Evolutionary conservation across 2,888 invertebrate genomes (phyloP), one percentile per base, ranked within the genome.

Genomic region (Eupithecia tripunctaria): DNA sequence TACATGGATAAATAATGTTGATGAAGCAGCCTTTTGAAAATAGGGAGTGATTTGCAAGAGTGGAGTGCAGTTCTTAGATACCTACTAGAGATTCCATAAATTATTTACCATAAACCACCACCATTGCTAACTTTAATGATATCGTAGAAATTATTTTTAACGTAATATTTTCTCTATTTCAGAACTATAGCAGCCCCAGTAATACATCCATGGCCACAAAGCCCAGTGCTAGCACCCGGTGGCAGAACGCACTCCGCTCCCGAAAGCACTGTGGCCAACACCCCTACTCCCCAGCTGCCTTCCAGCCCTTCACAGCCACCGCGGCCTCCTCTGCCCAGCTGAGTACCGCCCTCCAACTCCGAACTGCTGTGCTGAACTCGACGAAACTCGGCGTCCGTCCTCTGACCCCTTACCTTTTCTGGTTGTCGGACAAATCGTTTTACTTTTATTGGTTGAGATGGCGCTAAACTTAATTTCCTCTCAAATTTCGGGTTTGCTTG

Each of bases 201-300:
- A 72, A 95, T 96, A 80, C 96, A 97, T 87, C 97, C 97, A 76
- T 97, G 97, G 97, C 97, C 97, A 78, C 96, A 96, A 76, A 97
- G 97, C 88, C 96, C 97, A 78, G 95, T 97, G 80, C 94, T 97
- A 83, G 97, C 97, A 82, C 96, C 96, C 73, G 95, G 96, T 80
- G 96, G 96, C 82, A 95, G 97, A 83, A 96, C 97, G 78, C 97
- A 97, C 88, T 95, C 97, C 76, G 96, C 97, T 78, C 96, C 97
- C 64, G 97, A 97, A 87, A 96, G 96, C 79, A 88, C 92, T 12
- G 81, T 86, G n/a, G 86, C 88, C 29, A 88, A 86, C 12, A 92
- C 95, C 62, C 91, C 96, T 68, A 96, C 29, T 83, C 94, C 83
- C 75, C 25, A 91, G 89, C 77, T 95, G 95, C 76, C 93, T 87